These are phyloP conservation scores for Gambusia holbrooki DNA, from an alignment of 2,113 vertebrate genomes.

Conservation along the genomic window DNA sequence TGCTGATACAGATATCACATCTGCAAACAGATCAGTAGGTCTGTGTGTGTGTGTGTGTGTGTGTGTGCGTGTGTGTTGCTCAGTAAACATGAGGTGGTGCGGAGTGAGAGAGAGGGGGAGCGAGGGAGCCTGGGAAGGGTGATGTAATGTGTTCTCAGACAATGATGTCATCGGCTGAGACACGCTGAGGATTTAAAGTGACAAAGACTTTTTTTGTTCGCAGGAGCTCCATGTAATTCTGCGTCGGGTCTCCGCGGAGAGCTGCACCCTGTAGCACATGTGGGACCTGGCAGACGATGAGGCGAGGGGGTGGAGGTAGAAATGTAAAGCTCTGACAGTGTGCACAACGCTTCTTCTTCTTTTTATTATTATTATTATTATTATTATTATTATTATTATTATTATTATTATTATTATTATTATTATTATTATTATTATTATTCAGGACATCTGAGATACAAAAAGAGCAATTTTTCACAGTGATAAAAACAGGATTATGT, in stretches of 20 bases:
- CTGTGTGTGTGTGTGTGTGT: constrained; percentile 31
- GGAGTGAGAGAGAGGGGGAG: constrained; percentile 58
- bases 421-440: constrained; percentile 50
- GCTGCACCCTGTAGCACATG: constrained; percentile 43
- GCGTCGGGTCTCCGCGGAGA: constrained; percentile 60
- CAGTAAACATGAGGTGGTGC: constrained; percentile 75
- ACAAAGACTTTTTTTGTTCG: constrained; percentile 74
- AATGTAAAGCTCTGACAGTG: constrained; percentile 3
- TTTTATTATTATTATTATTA: too few species aligned
- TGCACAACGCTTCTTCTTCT: constrained; percentile 26
- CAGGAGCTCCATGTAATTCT: constrained; percentile 57
- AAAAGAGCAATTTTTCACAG: constrained; percentile 54
- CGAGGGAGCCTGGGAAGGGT: constrained; percentile 77
- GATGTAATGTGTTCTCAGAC: constrained; percentile 87
- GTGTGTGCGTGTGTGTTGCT: constrained; percentile 41
- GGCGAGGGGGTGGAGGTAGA: constrained; percentile 1
- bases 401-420: too few species aligned
- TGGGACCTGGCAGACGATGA: constrained; percentile 20
- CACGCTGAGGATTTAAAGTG: constrained; percentile 79
- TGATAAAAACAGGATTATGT: constrained; percentile 47
- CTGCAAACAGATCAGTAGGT: constrained; percentile 66
- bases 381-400: constrained; percentile 54
- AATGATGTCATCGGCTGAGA: constrained; percentile 85
- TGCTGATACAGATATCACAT: constrained; percentile 48
- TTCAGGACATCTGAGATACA: constrained; percentile 53